Base-by-base conservation (phyloP, 2,113 vertebrate genomes). In the Saccopteryx leptura region DNA sequence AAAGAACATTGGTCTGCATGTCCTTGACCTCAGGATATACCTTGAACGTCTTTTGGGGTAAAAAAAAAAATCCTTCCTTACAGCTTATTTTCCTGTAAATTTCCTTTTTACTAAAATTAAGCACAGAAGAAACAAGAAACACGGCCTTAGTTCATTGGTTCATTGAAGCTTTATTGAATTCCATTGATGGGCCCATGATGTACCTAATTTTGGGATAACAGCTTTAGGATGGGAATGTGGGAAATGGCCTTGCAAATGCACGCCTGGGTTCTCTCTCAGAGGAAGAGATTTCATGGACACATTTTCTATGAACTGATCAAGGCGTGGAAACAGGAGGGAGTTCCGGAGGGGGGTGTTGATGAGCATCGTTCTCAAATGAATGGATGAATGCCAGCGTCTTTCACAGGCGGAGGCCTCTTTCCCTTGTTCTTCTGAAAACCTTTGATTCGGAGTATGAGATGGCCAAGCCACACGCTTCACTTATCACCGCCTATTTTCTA, bases 401-500 rank as follows among this genome's bases (percentile, higher is more conserved):
- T 79, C 54, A 85, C 58, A 86, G 87, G 39, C 23, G 56, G 7
- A 56, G 18, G n/a, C 68, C 8, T 89, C 65, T 54, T 72, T 58
- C 79, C 18, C 31, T 61, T 75, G 90, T 93, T 96, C 94, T 56
- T 92, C 58, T 94, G 93, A 92, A 97, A 98, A 92, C 75, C 46
- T 97, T 91, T 88, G 60, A 91, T 97, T 95, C 46, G 69, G 93
- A 98, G 91, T 94, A 84, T 46, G 81, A 95, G 95, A 95, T 82
- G 86, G 61, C n/a, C 52, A 80, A 61, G 14, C 86, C 96, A 90
- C 96, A 90, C 80, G 52, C 56, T 97, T 98, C 90, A 81, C 97
- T 97, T 97, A 60, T 93, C 91, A 95, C 90, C 95, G 66, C 65
- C 88, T 83, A 85, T 98, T 98, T 93, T 97, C 94, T 97, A 88